Percentiles rank a stretch among this genome's conserved stretches.
These are phyloP conservation scores for Leptinotarsa haldemani DNA, from an alignment of 2,888 invertebrate species.

Conservation along the genomic window DNA sequence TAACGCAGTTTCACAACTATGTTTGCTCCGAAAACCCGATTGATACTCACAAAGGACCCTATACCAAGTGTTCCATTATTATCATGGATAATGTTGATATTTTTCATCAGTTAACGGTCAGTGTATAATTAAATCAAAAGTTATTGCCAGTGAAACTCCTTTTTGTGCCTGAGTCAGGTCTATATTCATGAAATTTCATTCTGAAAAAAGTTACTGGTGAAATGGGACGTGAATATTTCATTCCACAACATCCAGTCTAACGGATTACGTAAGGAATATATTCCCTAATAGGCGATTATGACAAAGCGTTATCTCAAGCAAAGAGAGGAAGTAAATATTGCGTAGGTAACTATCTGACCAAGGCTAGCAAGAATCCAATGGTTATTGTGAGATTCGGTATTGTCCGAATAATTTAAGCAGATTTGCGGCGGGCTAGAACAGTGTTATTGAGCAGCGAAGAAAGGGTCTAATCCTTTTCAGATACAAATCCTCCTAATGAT, in stretches of 20 bases:
- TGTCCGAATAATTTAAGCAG: constrained; percentile 41
- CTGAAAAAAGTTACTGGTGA: neutral
- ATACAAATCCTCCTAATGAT: constrained; percentile 33
- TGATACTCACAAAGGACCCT: too few relatives aligned
- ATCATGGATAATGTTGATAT: too few relatives aligned
- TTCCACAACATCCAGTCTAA: neutral
- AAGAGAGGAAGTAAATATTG: constrained; percentile 19
- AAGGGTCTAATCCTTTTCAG: constrained; percentile 24
- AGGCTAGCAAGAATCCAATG: constrained; percentile 28
- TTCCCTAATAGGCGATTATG: constrained; percentile 4
- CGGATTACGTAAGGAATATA: constrained; percentile 13
- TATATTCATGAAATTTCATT: too few relatives aligned
- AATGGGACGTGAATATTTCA: neutral
- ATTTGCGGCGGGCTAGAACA: constrained; percentile 38
- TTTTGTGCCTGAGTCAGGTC: too few relatives aligned
- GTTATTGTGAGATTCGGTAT: constrained; percentile 29
- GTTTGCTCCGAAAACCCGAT: too few relatives aligned
- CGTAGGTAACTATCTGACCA: constrained; percentile 18
- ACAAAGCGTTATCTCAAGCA: constrained; percentile 22
- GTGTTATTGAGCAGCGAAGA: constrained; percentile 30
- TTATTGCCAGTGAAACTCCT: too few relatives aligned
- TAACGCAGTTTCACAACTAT: too few relatives aligned
- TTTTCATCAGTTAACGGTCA: too few relatives aligned
- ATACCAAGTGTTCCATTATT: too few relatives aligned
- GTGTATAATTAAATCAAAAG: too few relatives aligned